Evolutionary conservation across 2,113 vertebrate genomes (phyloP).

Genomic region (Proterorhinus semilunaris): DNA sequence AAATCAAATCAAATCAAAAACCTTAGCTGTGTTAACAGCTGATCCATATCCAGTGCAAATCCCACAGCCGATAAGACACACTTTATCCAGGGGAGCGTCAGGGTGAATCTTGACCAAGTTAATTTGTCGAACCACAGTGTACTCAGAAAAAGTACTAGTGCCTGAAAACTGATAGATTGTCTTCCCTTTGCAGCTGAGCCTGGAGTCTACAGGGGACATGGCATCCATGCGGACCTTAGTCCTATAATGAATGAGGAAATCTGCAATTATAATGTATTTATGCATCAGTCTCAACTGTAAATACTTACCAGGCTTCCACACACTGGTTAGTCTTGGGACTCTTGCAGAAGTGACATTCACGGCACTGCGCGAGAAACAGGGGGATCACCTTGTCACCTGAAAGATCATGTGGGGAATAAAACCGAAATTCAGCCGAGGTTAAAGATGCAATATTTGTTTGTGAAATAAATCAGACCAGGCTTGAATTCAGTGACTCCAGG

Average conservation of each 20-base stretch:
- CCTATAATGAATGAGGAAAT: constrained; percentile 39
- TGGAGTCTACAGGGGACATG: constrained; percentile 70
- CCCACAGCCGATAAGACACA: constrained; percentile 81
- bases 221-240: constrained; percentile 33
- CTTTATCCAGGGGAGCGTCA: constrained; percentile 80
- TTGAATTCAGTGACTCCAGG: constrained; percentile 81
- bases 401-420: not conserved
- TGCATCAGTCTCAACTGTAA: not conserved
- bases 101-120: constrained; percentile 77
- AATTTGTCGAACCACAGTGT: constrained; percentile 79
- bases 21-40: constrained; percentile 83
- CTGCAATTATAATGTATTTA: not conserved
- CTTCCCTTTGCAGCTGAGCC: constrained; percentile 81
- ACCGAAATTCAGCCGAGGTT: too few species aligned
- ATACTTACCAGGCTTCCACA: constrained; percentile 73
- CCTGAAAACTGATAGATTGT: constrained; percentile 79
- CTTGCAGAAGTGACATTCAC: constrained; percentile 79
- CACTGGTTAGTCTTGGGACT: constrained; percentile 82
- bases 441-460: not conserved
- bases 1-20: too few species aligned
- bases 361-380: constrained; percentile 78
- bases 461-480: constrained; percentile 63
- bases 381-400: constrained; percentile 87
- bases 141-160: constrained; percentile 84
- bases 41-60: constrained; percentile 84